Conservation (phyloP, 2,113 vertebrate species). For the Electrona antarctica region DNA sequence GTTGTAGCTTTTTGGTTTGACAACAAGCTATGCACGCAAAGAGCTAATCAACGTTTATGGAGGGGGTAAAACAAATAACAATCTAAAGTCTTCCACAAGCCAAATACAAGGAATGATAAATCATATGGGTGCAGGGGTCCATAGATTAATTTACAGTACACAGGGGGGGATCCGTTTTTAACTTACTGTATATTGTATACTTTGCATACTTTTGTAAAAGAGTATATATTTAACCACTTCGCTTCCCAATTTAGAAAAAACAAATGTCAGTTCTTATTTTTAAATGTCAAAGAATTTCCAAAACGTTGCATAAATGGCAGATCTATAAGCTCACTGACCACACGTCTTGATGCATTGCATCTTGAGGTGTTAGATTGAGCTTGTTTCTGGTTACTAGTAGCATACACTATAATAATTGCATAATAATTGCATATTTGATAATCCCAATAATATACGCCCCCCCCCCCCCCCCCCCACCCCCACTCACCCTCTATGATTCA, state of each 20-base stretch:
- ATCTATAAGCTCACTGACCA: too few species aligned
- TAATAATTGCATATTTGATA: too few species aligned
- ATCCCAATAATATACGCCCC: too few species aligned
- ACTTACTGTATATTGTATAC: background rate
- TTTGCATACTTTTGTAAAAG: background rate
- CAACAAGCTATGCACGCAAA: conserved; percentile 55
- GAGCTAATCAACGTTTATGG: background rate
- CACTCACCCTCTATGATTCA: too few species aligned
- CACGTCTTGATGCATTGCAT: too few species aligned
- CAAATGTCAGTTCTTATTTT: background rate
- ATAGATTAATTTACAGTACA: background rate
- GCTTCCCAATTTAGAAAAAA: background rate
- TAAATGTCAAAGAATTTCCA: too few species aligned
- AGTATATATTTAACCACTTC: background rate
- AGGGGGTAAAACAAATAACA: background rate
- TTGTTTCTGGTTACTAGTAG: too few species aligned
- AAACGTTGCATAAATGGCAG: too few species aligned
- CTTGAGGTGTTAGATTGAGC: too few species aligned
- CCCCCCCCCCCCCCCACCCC: too few species aligned
- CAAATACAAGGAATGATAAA: background rate
- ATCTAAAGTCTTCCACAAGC: conserved; percentile 51
- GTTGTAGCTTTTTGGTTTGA: conserved; percentile 27
- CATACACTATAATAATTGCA: too few species aligned
- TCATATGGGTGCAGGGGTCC: background rate
- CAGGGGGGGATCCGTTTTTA: too few species aligned